A percentile compares a stretch with the other conserved stretches of the same genome.
These are phyloP conservation scores for Oligia strigilis DNA, from an alignment of 2,888 invertebrate species.

Conservation along the genomic window DNA sequence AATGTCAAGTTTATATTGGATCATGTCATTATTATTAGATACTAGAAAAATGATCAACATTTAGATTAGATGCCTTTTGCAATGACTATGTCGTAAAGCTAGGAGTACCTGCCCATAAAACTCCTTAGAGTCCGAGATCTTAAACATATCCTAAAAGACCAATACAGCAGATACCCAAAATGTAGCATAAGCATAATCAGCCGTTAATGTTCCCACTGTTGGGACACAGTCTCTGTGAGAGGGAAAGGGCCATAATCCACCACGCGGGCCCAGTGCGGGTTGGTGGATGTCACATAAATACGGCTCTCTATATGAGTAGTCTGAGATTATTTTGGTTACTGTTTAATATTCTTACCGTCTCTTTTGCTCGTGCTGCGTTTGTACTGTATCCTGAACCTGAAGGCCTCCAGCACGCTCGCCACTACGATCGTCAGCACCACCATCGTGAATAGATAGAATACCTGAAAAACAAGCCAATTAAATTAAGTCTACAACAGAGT, in stretches of 20 bases:
- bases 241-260: too few species aligned
- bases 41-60: background rate
- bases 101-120: background rate
- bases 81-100: background rate
- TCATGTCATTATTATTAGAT: too few species aligned
- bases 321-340: background rate
- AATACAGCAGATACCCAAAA: background rate
- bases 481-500: background rate
- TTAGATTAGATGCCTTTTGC: background rate
- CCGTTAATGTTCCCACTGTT: too few species aligned
- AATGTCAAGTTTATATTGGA: too few species aligned
- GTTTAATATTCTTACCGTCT: constrained; percentile 89
- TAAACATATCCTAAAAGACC: background rate
- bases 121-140: background rate
- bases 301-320: too few species aligned
- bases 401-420: constrained; percentile 96
- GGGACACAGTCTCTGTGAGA: too few species aligned
- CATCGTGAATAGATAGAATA: constrained; percentile 97
- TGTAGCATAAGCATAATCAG: background rate
- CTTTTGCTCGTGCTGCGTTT: constrained; percentile 94
- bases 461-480: constrained; percentile 71
- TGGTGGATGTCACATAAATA: too few species aligned
- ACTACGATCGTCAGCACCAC: constrained; percentile 97
- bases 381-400: constrained; percentile 96
- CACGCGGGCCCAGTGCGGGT: too few species aligned